Evolutionary conservation across 1,140 invertebrate species (phyloP).

Genomic region (Aplysia californica): DNA sequence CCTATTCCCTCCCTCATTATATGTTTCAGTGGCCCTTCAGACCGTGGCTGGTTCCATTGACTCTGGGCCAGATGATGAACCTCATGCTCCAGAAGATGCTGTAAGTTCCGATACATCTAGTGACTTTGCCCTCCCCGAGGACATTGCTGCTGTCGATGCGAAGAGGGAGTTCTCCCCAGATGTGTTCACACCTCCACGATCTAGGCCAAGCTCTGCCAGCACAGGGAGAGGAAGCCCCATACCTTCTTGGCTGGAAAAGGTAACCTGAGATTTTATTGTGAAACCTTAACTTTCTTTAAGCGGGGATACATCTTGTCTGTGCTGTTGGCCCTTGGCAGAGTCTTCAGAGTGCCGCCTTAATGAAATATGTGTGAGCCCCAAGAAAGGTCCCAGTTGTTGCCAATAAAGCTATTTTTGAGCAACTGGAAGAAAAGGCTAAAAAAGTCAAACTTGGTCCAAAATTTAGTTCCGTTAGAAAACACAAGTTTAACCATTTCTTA

Average conservation of each 20-base stretch:
- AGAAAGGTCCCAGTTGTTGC: too few species aligned
- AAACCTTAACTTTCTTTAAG: not conserved
- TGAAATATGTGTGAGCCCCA: not conserved
- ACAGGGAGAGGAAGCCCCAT: slow-evolving; percentile 12
- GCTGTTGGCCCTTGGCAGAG: not conserved
- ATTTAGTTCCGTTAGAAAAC: too few species aligned
- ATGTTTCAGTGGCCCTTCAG: too few species aligned
- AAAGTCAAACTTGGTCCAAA: too few species aligned
- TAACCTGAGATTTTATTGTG: not conserved
- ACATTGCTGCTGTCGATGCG: not conserved
- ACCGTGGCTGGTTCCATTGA: not conserved
- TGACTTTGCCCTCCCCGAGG: slow-evolving; percentile 2
- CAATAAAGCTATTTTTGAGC: not conserved
- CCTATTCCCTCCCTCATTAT: too few species aligned
- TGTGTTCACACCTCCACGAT: slow-evolving; percentile 1
- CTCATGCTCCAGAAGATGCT: not conserved
- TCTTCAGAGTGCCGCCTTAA: not conserved
- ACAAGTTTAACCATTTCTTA: too few species aligned
- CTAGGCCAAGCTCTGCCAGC: not conserved
- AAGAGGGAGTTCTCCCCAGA: slow-evolving; percentile 17
- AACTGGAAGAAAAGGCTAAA: not conserved
- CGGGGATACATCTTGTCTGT: not conserved
- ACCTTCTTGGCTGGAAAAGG: slow-evolving; percentile 32
- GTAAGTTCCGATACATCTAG: not conserved
- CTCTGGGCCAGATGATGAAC: not conserved